phyloP scores from a whole-genome alignment of 2,113 vertebrate species.

The Pyxicephalus adspersus region DNA sequence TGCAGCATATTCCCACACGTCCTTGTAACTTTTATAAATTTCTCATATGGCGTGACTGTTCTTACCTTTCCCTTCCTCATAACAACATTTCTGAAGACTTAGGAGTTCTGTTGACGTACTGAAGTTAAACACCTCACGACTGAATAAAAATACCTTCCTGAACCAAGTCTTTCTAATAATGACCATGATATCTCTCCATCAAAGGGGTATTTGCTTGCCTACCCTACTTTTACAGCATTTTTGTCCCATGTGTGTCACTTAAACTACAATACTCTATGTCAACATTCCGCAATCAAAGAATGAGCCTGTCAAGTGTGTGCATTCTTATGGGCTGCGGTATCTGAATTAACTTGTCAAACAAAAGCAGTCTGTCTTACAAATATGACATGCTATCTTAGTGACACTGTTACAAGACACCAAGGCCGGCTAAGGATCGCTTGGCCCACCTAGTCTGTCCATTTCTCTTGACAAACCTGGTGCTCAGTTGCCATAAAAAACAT shows the following conservation, averaged over 20 bases:
- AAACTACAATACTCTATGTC: conserved; percentile 34
- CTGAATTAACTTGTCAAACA: conserved; percentile 41
- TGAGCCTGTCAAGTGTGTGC: conserved; percentile 22
- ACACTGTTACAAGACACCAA: conserved; percentile 25
- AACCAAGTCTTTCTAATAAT: neutral
- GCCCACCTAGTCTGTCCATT: conserved; percentile 50
- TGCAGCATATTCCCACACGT: neutral
- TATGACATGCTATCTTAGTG: conserved; percentile 36
- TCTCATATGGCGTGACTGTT: neutral
- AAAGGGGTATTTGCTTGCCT: neutral
- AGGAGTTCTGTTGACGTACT: neutral
- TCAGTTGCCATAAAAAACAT: conserved; percentile 34
- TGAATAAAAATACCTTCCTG: neutral
- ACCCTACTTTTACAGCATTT: conserved; percentile 13
- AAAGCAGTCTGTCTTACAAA: conserved; percentile 38
- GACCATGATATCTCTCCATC: neutral
- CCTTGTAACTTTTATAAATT: no score
- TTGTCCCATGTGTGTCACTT: conserved; percentile 7
- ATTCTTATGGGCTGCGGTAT: conserved; percentile 1
- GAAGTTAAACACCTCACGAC: neutral
- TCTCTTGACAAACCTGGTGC: conserved; percentile 28
- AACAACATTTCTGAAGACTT: no score
- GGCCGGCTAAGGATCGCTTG: conserved; percentile 40
- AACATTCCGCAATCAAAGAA: conserved; percentile 36
- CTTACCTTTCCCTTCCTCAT: neutral